Base-by-base conservation (phyloP, 2,113 vertebrate species). In the Gallinago jamesoni region DNA sequence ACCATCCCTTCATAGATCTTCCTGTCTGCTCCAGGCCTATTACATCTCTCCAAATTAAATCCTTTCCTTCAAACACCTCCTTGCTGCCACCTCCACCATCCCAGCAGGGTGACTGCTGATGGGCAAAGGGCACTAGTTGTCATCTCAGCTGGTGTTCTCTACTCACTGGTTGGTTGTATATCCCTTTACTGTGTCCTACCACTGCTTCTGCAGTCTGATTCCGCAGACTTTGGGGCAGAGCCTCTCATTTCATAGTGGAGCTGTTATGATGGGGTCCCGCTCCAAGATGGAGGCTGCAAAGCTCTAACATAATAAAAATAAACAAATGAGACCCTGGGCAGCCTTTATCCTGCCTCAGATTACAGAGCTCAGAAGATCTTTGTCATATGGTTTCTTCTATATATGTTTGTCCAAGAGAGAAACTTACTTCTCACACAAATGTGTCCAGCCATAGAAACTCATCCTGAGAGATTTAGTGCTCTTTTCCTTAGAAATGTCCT, bases 131-230 rank as follows among this genome's bases (percentile, higher is more conserved):
- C 68, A 45, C 12, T 52, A 52, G 35, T 8, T 64, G n/a, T 33
- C 53, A 41, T 17, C 55, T 57, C 2, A 1, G 30, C 57, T 73
- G 27, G 48, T 30, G 12, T 12, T 27, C 23, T 80, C 39, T 47
- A 2, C 13, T 57, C 1, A 0, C 3, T 39, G 16, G 16, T 20
- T 79, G 79, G 18, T 16, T 83, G 10, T 55, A 15, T 1, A 16
- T 5, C 9, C 50, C 33, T 66, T 33, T 69, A 39, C 39, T 66
- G 7, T 73, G 84, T 73, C 33, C 39, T 37, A 64, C 10, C 63
- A 39, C 35, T 53, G 78, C 60, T 92, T 60, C 39, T 69, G 43
- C 47, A 63, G 56, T 63, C 25, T 12, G 0, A 9, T 90, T 60
- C 43, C 66, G 52, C 47, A 67, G 56, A 10, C 13, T 37, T 81